Evolutionary conservation across 2,797 vertebrate species (phyloP), one percentile per base, ranked within the genome.

Genomic region (Lagocephalus sceleratus): DNA sequence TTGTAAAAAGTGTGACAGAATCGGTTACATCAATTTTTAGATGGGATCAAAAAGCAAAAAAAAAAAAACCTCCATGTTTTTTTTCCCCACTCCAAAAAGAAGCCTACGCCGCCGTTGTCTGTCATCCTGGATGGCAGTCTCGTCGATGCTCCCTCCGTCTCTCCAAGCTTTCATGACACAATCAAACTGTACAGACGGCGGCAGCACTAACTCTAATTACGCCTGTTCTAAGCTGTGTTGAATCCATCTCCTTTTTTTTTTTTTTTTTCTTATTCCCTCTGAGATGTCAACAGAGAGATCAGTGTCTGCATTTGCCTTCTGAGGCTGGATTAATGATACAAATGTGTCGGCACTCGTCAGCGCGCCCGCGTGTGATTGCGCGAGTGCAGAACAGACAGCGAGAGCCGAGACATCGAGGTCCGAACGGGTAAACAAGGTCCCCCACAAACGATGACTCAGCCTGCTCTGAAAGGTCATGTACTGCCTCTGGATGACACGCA

Each of bases 281-380:
- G 44, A 46, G 44, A 23, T 21, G 32, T 35, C 32, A 15, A 6
- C 44, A 52, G 57, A 40, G 20, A 62, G 66, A 74, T 71, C 3
- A n/a, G 32, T 60, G 59, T 55, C 64, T 69, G 63, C 42, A 60
- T 57, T 65, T 60, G 54, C 58, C 63, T 76, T 58, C 47, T 7
- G 43, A 59, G 68, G 54, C 52, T 67, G 67, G 39, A 68, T 82
- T 25, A 57, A 71, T 35, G 32, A 35, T 14, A 35, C 32, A 14
- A 35, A 35, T 35, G 32, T 14, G 32, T 14, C 32, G 32, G 32
- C 12, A 4, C 32, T 12, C 12, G 12, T 35, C 12, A 14, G 12
- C 32, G 32, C 14, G 32, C 32, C 2, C 32, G 32, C 11, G 14
- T 14, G 32, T 5, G 32, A 17, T 9, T 44, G 42, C 43, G 11